Evolutionary conservation across 2,113 vertebrate genomes (phyloP).

Genomic region (Aix galericulata): DNA sequence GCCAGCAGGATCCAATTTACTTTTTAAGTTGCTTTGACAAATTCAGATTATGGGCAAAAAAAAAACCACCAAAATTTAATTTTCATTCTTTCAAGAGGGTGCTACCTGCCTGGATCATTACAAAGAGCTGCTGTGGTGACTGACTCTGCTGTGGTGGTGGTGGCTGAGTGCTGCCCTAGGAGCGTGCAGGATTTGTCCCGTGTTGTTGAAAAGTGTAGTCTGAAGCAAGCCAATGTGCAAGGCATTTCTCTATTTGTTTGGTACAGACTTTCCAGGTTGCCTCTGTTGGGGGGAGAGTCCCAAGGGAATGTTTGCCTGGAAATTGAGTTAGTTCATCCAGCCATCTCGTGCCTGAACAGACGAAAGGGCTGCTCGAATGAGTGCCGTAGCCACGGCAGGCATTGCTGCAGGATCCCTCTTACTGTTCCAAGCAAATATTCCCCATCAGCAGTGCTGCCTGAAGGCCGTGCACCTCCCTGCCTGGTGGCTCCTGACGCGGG

Average conservation of each 20-base stretch:
- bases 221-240: background rate
- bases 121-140: background rate
- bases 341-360: background rate
- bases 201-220: background rate
- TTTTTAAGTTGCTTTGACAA: background rate
- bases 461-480: rapidly evolving
- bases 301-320: background rate
- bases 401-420: background rate
- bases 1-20: background rate
- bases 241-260: background rate
- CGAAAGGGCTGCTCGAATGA: background rate
- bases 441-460: rapidly evolving
- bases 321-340: background rate
- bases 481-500: rapidly evolving
- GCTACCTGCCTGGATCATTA: background rate
- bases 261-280: background rate
- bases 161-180: too few species aligned
- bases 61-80: background rate
- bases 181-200: background rate
- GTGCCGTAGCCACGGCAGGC: background rate
- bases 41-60: background rate
- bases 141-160: background rate
- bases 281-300: background rate
- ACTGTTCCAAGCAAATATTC: background rate
- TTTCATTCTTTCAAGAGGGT: background rate